These are phyloP conservation scores for Hypocryptadius cinnamomeus DNA, from an alignment of 2,113 vertebrate genomes.

Conservation along the genomic window DNA sequence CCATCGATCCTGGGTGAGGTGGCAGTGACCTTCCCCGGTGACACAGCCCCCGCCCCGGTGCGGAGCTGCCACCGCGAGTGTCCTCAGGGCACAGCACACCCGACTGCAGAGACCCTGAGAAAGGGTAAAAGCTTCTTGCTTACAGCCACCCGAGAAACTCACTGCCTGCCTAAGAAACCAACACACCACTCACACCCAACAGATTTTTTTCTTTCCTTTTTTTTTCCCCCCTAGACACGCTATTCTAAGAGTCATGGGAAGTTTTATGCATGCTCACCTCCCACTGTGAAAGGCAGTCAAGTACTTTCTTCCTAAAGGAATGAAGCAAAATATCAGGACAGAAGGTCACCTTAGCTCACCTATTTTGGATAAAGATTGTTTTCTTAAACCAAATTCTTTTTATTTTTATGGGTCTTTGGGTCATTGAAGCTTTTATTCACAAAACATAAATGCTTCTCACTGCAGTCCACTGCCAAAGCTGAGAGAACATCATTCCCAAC, in stretches of 20 bases:
- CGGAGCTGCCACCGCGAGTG: neutral
- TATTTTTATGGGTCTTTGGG: neutral
- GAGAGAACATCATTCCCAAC: neutral
- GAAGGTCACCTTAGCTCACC: neutral
- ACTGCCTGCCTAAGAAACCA: neutral
- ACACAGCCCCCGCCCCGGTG: neutral
- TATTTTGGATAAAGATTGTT: neutral
- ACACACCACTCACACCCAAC: neutral
- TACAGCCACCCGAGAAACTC: neutral
- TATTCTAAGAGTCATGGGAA: neutral
- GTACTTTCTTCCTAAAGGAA: neutral
- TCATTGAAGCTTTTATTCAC: neutral
- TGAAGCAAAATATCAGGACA: neutral
- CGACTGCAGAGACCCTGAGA: rapidly evolving
- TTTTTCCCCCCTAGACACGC: rapidly evolving
- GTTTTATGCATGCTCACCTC: neutral
- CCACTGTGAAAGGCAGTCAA: neutral
- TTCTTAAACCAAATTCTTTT: neutral
- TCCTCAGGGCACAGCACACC: neutral
- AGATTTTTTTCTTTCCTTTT: neutral
- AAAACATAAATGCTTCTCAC: neutral
- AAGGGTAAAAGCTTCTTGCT: neutral
- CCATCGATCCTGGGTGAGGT: neutral
- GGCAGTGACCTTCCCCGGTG: neutral
- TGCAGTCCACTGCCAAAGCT: neutral